Evolutionary conservation across 2,797 vertebrate species (phyloP), one percentile per base, ranked within the genome.

Genomic region (Acipenser oxyrinchus): DNA sequence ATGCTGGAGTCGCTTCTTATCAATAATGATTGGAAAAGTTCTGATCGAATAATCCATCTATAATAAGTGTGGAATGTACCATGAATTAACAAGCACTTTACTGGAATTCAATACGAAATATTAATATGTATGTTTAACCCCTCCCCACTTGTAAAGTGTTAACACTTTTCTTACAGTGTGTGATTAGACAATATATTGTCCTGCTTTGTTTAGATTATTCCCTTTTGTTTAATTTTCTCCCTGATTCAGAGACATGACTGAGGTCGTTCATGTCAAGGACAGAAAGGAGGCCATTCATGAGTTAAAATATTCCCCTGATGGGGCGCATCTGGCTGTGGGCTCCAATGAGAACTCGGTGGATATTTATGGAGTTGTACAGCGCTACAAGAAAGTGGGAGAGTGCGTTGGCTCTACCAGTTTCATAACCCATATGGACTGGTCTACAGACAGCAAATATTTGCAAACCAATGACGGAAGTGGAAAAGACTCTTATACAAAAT

Each of bases 381-480:
- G 96, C 66, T 99, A 99, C 79, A 99, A 99, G 87, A 99, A 97
- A 78, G 91, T 95, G 76, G 96, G 97, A 1, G 97, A 99, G 79
- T 99, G 97, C 82, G 72, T 90, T 61, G 93, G 93, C 72, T 96
- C 93, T 66, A 84, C 78, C 74, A 95, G 94, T 79, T 96, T 98
- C 85, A 99, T 99, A 77, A 98, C 95, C 6, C 96, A 99, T 78
- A 91, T 99, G 93, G 97, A 99, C 79, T 99, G 96, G 96, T 97
- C 97, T 60, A 90, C 89, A 0, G 96, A 99, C 79, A 95, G 95
- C 81, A 96, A 94, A 85, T 92, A 90, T 71, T 86, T 99, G 72
- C 97, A 99, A 84, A 97, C 94, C 60, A 99, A 99, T 64, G 94
- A 99, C 11, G 95, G 95, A 76, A 91, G 85, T n/a, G 91, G 95